Conservation (phyloP, 2,797 vertebrate genomes). For the Epinephelus coioides region DNA sequence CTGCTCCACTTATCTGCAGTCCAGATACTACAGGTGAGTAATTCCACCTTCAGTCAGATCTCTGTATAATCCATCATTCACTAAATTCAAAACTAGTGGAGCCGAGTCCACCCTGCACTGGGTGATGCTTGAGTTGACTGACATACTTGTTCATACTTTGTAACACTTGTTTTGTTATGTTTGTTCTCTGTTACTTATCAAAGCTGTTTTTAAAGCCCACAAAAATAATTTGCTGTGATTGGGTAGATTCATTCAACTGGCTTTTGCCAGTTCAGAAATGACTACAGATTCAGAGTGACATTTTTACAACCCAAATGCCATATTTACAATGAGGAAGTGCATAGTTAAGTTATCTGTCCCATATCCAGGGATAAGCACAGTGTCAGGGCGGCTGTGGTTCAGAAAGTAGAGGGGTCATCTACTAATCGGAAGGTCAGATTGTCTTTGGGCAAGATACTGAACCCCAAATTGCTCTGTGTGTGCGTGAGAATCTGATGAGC, state of each 20-base stretch:
- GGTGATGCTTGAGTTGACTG: background rate
- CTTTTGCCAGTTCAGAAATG: background rate
- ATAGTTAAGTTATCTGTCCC: too few relatives aligned
- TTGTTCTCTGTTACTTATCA: background rate
- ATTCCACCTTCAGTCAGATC: background rate
- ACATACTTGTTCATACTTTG: background rate
- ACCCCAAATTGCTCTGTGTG: too few relatives aligned
- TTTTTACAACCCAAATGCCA: background rate
- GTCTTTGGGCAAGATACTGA: too few relatives aligned
- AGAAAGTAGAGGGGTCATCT: too few relatives aligned
- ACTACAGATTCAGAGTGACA: background rate
- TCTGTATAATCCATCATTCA: background rate
- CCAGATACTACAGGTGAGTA: slow-evolving; percentile 97
- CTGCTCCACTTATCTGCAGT: slow-evolving; percentile 98
- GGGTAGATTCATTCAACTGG: background rate
- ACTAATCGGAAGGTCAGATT: too few relatives aligned
- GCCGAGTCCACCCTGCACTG: background rate
- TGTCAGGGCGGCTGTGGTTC: too few relatives aligned
- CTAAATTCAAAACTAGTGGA: background rate
- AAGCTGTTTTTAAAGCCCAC: background rate
- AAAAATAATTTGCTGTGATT: background rate
- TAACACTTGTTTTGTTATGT: background rate
- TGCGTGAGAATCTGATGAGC: too few relatives aligned
- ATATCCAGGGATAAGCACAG: too few relatives aligned
- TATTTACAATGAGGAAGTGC: background rate